Conservation (phyloP, 1,140 invertebrate species). For the Rhizoglyphus robini region DNA sequence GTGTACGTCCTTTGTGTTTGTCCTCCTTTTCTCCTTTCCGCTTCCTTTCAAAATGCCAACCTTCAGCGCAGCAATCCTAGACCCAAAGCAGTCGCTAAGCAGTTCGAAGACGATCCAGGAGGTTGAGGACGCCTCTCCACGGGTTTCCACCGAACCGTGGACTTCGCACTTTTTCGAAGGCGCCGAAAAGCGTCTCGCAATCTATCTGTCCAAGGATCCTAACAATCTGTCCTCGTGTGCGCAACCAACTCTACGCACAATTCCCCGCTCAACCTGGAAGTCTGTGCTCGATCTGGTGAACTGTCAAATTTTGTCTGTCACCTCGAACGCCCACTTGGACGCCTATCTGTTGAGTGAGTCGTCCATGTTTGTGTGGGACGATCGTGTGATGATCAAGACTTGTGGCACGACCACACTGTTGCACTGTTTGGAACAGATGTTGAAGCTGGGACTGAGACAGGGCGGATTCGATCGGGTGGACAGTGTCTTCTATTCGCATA, state of each 20-base stretch:
- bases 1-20: too few species aligned
- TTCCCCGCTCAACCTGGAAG: neutral
- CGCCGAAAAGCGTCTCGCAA: neutral
- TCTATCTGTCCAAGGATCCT: neutral
- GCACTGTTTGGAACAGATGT: constrained; percentile 66
- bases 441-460: constrained; percentile 66
- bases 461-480: constrained; percentile 65
- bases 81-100: too few species aligned
- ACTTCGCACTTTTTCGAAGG: neutral
- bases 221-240: neutral
- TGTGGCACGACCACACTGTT: constrained; percentile 96
- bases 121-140: neutral
- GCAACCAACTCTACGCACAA: neutral
- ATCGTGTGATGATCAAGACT: constrained; percentile 91
- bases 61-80: too few species aligned
- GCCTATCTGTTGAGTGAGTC: constrained; percentile 95
- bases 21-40: too few species aligned
- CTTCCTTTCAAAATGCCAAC: too few species aligned
- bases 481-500: constrained; percentile 88
- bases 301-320: neutral
- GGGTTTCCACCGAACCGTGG: neutral
- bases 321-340: neutral
- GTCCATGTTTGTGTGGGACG: constrained; percentile 90
- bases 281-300: neutral
- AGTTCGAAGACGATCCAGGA: neutral